Conservation (phyloP, 64 coral and sea anemone genomes). For the Porites australiensis region DNA sequence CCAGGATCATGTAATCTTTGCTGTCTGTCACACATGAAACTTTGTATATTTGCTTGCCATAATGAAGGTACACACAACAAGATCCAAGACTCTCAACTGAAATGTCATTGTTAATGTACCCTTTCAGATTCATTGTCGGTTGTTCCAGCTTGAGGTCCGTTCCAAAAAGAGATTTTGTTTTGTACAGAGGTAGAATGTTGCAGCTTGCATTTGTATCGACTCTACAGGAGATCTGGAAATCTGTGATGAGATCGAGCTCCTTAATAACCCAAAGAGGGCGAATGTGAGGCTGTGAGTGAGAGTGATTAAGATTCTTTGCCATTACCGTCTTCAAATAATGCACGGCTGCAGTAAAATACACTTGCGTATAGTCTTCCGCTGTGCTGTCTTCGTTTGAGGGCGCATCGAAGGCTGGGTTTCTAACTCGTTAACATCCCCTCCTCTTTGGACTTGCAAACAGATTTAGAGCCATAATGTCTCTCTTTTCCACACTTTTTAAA, state of each 20-base stretch:
- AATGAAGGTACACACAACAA: not conserved
- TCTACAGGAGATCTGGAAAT: not conserved
- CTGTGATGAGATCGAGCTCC: not conserved
- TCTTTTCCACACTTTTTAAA: slow-evolving; percentile 1
- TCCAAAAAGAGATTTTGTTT: not conserved
- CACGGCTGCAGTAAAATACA: no score
- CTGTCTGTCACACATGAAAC: not conserved
- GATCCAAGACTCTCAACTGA: not conserved
- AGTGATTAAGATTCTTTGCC: no score
- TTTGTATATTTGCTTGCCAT: not conserved
- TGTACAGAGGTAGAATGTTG: not conserved
- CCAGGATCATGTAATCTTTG: not conserved
- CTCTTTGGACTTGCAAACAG: not conserved
- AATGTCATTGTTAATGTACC: not conserved
- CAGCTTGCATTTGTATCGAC: not conserved
- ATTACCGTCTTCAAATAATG: no score
- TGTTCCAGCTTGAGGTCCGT: no score
- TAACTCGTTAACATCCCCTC: not conserved
- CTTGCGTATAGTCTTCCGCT: no score
- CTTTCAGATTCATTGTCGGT: not conserved
- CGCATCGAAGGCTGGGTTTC: no score
- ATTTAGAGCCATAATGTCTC: not conserved
- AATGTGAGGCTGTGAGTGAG: not conserved
- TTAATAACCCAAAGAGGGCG: not conserved
- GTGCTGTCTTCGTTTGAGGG: no score